phyloP scores from a whole-genome alignment of 2,888 invertebrate genomes.

The Drosophila prolongata region DNA sequence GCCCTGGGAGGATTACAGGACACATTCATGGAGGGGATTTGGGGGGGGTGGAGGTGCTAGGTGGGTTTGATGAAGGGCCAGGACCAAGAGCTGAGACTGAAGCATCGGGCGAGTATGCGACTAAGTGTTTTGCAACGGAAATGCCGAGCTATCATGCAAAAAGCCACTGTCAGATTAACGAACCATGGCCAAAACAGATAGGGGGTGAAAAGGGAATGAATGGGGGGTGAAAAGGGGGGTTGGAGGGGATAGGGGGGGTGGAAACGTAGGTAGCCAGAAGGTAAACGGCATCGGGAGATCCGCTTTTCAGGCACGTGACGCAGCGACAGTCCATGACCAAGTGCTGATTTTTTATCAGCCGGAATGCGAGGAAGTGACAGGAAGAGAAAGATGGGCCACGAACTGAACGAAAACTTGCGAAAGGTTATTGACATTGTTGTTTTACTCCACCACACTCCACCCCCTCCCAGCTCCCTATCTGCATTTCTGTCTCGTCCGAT shows the following conservation, averaged over 20 bases:
- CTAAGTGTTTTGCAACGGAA: constrained; percentile 79
- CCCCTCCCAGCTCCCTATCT: background rate
- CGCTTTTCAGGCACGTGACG: constrained; percentile 66
- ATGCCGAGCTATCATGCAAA: constrained; percentile 78
- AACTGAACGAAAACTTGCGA: constrained; percentile 51
- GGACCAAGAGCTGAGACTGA: constrained; percentile 22
- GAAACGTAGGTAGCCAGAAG: constrained; percentile 16
- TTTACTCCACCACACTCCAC: background rate
- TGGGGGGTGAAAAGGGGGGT: background rate
- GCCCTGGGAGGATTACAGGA: constrained; percentile 66
- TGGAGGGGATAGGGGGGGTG: background rate
- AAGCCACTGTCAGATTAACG: constrained; percentile 77
- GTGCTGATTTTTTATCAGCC: constrained; percentile 75
- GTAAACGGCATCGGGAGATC: constrained; percentile 44
- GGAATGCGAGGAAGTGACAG: constrained; percentile 35
- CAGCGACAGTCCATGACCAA: constrained; percentile 79
- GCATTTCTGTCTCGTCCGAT: constrained; percentile 15
- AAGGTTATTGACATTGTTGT: constrained; percentile 77
- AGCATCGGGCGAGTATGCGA: constrained; percentile 50
- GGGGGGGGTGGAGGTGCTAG: constrained; percentile 19
- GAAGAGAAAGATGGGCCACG: constrained; percentile 15
- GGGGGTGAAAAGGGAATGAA: constrained; percentile 4
- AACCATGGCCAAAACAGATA: constrained; percentile 77
- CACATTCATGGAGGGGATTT: constrained; percentile 34
- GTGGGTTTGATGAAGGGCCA: background rate